Base-by-base conservation (phyloP, 2,888 invertebrate genomes). In the Abscondita cerata region DNA sequence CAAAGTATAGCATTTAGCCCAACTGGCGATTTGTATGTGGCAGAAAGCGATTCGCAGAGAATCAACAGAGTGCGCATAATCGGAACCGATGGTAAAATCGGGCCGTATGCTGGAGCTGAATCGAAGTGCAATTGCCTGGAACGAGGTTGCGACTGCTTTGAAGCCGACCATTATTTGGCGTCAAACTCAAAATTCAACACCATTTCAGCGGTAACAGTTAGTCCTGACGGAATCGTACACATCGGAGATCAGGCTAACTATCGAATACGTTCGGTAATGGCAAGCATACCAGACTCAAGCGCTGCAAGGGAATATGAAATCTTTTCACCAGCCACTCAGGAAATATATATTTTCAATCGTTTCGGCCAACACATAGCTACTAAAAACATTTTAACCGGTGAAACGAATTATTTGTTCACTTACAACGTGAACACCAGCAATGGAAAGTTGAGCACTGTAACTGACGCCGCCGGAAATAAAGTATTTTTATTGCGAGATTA, bases 351-450 rank as follows among this genome's bases (percentile, higher is more conserved):
- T 18, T 96, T 96, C 82, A 96, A 96, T 74, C 84, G 95, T 69
- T 95, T 96, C 75, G 98, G 98, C 0, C 97, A 97, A 77, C 98
- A 98, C 76, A 88, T 95, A 1, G 90, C 93, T 57, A 98, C 97
- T 0, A 91, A 91, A 70, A 96, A 96, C 76, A 96, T 98, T 62
- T 83, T 98, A n/a, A 97, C 97, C 0, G 95, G 95, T 0, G 95
- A 95, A 80, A 93, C 91, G 1, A 90, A 93, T 68, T 98, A 96
- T 78, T 89, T 93, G 1, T 98, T 98, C 77, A 92, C 95, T 0
- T 98, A 98, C 81, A 96, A 95, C 70, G 95, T 97, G 0, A 97
- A 97, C 77, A 97, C 97, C 0, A 96, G 95, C 74, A 96, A 95
- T 75, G 98, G 98, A 0, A 96, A 95, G 77, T 83, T 98, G 15